These are phyloP conservation scores for Chaetodon trifascialis DNA, from an alignment of 2,113 vertebrate genomes.

Conservation along the genomic window DNA sequence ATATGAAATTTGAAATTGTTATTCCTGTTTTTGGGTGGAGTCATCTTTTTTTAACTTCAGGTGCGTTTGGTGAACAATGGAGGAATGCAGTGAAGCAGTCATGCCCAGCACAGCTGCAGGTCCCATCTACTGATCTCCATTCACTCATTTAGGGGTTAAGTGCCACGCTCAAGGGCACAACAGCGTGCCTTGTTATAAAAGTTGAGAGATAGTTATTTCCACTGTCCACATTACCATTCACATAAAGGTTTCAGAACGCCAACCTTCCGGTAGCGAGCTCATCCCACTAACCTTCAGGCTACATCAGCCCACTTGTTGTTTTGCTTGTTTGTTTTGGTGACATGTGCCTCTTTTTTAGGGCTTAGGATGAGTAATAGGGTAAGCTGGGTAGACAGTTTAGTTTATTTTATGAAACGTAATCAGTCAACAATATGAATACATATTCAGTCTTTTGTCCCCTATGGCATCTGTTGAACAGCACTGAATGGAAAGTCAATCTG, in stretches of 20 bases:
- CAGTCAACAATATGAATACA: constrained; percentile 64
- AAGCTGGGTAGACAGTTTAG: constrained; percentile 50
- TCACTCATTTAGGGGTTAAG: constrained; percentile 21
- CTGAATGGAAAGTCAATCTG: constrained; percentile 60
- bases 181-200: constrained; percentile 38
- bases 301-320: constrained; percentile 69
- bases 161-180: constrained; percentile 37
- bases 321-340: constrained; percentile 68
- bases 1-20: neutral
- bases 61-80: neutral
- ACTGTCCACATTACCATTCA: constrained; percentile 45
- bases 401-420: constrained; percentile 58
- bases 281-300: constrained; percentile 63
- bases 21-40: neutral
- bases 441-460: constrained; percentile 61
- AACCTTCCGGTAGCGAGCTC: constrained; percentile 51
- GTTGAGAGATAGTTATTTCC: constrained; percentile 17
- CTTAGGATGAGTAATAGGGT: constrained; percentile 66
- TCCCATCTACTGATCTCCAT: constrained; percentile 28
- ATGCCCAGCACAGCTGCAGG: neutral
- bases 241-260: constrained; percentile 48
- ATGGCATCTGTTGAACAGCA: constrained; percentile 59
- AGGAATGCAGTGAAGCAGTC: no score
- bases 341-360: constrained; percentile 61
- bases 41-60: neutral